Base-by-base conservation (phyloP, 2,888 invertebrate genomes). In the Neuroscelio doddi region DNA sequence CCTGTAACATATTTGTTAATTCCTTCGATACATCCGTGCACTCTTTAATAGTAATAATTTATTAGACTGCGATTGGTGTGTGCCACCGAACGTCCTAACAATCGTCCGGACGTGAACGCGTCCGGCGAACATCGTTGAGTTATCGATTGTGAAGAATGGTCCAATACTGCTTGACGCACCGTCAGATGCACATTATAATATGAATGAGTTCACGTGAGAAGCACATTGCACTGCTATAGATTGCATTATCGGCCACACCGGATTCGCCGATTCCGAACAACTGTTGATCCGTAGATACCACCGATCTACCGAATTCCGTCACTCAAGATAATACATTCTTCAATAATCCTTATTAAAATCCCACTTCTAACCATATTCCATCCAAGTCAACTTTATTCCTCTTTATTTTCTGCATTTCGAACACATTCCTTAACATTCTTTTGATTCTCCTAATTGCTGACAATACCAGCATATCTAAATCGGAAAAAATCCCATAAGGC, bases 101-200 rank as follows among this genome's bases (percentile, higher is more conserved):
- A 49, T 53, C 51, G 64, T 64, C 57, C 57, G 57, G 39, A 58
- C 56, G 41, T 56, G 63, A 41, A 45, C 63, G 24, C 63, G 46
- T 51, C 24, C 46, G 46, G 46, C 64, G 57, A 57, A 41, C 64
- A 57, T 64, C 24, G 51, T 56, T 46, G 57, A 57, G 32, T 56
- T 8, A 53, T 53, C 49, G 52, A 51, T 56, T 39, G 47, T 49
- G 52, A 42, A 30, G 30, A 21, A 52, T n/a, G 14, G 44, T 64
- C 47, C 56, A 32, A 36, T 36, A 38, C 38, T 44, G 44, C n/a
- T 42, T 29, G 27, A 12, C 16, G 29, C 32, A 24, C 14, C 41
- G 44, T 52, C 39, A 24, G 39, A 53, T 58, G 47, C 53, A 26
- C 24, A 10, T 16, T 7, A 7, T 8, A n/a, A n/a, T 4, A 16